phyloP scores from a whole-genome alignment of 35 echinoderm and acorn worm species.

The Apostichopus japonicus region DNA sequence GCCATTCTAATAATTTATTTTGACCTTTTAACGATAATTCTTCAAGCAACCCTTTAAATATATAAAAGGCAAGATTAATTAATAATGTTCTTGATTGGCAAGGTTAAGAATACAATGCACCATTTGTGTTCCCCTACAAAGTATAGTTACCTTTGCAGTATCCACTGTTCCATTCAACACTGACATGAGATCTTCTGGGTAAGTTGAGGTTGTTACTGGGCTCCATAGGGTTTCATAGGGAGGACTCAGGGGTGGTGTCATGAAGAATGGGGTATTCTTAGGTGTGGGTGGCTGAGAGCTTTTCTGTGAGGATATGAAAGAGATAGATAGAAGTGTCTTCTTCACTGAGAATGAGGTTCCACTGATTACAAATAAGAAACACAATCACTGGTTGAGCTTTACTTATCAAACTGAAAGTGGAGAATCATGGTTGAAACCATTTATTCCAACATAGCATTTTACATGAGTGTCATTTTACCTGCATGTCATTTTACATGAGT shows the following conservation, averaged over 20 bases:
- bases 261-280: constrained; percentile 91
- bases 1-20: too few species aligned
- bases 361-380: not conserved
- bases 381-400: not conserved
- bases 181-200: constrained; percentile 26
- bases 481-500: too few species aligned
- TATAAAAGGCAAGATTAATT: too few species aligned
- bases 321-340: not conserved
- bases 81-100: too few species aligned
- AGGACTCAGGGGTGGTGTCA: constrained; percentile 87
- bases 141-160: constrained; percentile 1
- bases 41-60: too few species aligned
- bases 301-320: constrained; percentile 20
- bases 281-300: constrained; percentile 61
- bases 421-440: too few species aligned
- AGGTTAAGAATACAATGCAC: too few species aligned
- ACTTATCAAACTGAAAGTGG: not conserved
- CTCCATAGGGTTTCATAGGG: constrained; percentile 71
- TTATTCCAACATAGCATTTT: too few species aligned
- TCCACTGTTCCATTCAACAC: constrained; percentile 34
- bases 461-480: too few species aligned
- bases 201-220: constrained; percentile 25
- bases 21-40: too few species aligned
- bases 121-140: too few species aligned
- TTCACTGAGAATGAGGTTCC: not conserved